A percentile compares a stretch with the other conserved stretches of the same genome.
Conservation (phyloP, 1,140 invertebrate genomes). For the Cydia fagiglandana region DNA sequence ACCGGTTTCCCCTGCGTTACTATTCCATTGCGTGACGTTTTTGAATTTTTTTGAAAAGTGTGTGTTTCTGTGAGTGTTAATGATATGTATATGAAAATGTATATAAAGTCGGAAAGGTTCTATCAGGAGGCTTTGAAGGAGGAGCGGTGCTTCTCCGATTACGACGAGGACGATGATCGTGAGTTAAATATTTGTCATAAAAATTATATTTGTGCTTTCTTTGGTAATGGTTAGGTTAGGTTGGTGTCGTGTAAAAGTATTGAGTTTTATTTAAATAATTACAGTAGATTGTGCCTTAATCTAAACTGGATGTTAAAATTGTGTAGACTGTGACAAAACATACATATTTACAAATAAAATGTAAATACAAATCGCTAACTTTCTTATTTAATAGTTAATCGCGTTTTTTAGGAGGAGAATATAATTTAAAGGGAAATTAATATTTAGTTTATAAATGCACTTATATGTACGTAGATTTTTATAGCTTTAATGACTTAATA, state of each 20-base stretch:
- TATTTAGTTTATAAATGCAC: neutral
- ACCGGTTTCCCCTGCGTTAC: neutral
- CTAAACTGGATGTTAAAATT: no score
- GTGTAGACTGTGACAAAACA: no score
- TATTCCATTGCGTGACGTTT: neutral
- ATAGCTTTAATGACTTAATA: neutral
- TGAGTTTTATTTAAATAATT: no score
- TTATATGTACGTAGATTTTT: neutral
- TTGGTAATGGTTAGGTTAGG: neutral
- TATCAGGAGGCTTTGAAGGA: constrained; percentile 62
- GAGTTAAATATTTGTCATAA: constrained; percentile 42
- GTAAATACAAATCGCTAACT: no score
- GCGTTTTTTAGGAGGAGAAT: neutral
- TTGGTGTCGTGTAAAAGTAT: no score
- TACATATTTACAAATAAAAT: no score
- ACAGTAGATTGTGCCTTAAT: no score
- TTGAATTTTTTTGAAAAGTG: constrained; percentile 31
- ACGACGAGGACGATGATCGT: constrained; percentile 69
- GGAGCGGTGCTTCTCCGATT: constrained; percentile 63
- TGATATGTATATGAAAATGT: constrained; percentile 71
- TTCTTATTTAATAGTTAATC: neutral
- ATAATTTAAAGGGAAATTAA: neutral
- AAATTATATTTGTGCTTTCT: neutral
- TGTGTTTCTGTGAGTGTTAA: constrained; percentile 33
- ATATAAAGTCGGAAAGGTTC: constrained; percentile 70